phyloP scores from a whole-genome alignment of 2,113 vertebrate species.

The Melanotaenia duboulayi region DNA sequence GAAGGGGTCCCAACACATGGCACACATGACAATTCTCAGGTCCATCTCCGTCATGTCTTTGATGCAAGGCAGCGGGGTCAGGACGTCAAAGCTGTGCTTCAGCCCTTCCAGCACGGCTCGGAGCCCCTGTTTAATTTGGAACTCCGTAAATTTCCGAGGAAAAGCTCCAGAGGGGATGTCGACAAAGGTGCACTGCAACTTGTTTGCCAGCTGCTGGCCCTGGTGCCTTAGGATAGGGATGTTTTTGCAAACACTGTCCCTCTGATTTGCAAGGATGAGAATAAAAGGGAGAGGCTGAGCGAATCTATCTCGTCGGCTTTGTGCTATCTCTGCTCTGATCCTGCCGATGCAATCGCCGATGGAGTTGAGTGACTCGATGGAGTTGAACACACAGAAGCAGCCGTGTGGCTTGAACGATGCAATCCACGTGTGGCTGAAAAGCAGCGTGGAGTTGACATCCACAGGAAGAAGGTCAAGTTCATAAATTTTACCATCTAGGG shows the following conservation, averaged over 20 bases:
- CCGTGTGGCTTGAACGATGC: conserved; percentile 95
- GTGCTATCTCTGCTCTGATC: conserved; percentile 92
- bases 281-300: conserved; percentile 93
- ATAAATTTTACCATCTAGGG: conserved; percentile 98
- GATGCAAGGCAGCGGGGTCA: conserved; percentile 91
- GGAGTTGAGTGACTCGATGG: conserved; percentile 95
- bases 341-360: conserved; percentile 95
- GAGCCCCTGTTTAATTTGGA: conserved; percentile 96
- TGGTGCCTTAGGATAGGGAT: conserved; percentile 96
- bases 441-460: conserved; percentile 93
- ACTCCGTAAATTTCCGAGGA: conserved; percentile 96
- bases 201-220: conserved; percentile 97
- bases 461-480: conserved; percentile 94
- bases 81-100: conserved; percentile 94
- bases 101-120: conserved; percentile 93
- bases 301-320: conserved; percentile 92
- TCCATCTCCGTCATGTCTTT: conserved; percentile 97
- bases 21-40: conserved; percentile 97
- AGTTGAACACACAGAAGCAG: conserved; percentile 98
- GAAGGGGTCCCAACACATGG: conserved; percentile 98
- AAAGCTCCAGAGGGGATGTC: conserved; percentile 93
- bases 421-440: conserved; percentile 93
- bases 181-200: conserved; percentile 97
- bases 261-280: conserved; percentile 95
- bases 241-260: conserved; percentile 93